A percentile compares a stretch with the other conserved stretches of the same genome.
phyloP scores from a whole-genome alignment of 2,888 invertebrate species.

The Ormyrus pomaceus region DNA sequence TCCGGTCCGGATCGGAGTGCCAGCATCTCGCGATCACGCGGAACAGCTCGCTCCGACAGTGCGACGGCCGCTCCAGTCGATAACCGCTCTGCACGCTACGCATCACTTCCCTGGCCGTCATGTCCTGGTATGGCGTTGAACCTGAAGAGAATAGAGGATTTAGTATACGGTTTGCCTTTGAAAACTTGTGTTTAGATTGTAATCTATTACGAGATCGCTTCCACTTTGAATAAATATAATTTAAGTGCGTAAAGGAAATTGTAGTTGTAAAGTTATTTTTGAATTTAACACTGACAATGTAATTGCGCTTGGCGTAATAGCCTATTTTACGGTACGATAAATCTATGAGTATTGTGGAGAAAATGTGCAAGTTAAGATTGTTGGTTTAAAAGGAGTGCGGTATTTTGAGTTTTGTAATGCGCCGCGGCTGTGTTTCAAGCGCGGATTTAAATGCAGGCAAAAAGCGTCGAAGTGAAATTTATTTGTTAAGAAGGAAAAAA shows the following conservation, averaged over 20 bases:
- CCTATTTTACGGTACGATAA: too few species aligned
- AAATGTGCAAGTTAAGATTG: conserved; percentile 1
- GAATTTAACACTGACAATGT: too few species aligned
- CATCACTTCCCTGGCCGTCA: conserved; percentile 90
- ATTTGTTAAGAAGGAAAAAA: conserved; percentile 5
- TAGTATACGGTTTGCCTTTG: too few species aligned
- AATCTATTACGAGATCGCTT: too few species aligned
- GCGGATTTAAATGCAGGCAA: too few species aligned
- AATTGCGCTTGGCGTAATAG: too few species aligned
- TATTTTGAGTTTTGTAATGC: neutral
- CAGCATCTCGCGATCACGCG: conserved; percentile 81
- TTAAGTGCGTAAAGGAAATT: neutral
- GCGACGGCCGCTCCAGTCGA: conserved; percentile 86
- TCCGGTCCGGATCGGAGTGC: conserved; percentile 83
- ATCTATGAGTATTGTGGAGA: neutral
- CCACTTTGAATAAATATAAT: neutral
- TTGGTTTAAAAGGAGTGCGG: neutral
- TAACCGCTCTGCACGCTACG: conserved; percentile 87
- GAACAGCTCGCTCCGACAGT: conserved; percentile 85
- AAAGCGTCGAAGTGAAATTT: neutral
- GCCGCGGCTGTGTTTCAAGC: neutral
- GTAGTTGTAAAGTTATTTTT: too few species aligned
- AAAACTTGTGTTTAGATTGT: too few species aligned
- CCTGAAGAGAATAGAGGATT: conserved; percentile 76
- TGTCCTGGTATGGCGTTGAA: conserved; percentile 90